Percentiles rank a stretch among this genome's conserved stretches.
These are phyloP conservation scores for Augiades crinisus DNA, from an alignment of 2,888 invertebrate species.

Conservation along the genomic window DNA sequence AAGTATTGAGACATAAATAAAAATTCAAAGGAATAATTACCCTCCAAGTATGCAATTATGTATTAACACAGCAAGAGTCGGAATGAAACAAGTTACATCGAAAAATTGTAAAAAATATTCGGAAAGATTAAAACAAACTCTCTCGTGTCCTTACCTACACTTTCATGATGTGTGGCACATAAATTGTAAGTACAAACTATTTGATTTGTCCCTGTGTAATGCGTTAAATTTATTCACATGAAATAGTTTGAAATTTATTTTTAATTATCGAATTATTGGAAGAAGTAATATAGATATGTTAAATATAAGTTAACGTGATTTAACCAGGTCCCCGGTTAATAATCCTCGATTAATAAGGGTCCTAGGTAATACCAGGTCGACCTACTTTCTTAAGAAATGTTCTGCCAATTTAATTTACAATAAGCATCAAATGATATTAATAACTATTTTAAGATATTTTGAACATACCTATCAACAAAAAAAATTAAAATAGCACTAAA, in stretches of 20 bases:
- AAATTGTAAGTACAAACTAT: conserved; percentile 16
- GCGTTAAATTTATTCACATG: conserved; percentile 1
- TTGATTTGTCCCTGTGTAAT: conserved; percentile 8
- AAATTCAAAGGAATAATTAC: conserved; percentile 21
- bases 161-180: not conserved
- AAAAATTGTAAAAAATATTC: conserved; percentile 5
- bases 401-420: too few relatives aligned
- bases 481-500: not conserved
- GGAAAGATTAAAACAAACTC: conserved; percentile 7
- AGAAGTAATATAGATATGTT: not conserved
- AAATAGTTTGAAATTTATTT: not conserved
- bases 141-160: not conserved
- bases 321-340: too few relatives aligned
- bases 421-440: too few relatives aligned
- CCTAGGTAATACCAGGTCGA: too few relatives aligned
- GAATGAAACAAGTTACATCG: conserved; percentile 36
- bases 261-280: not conserved
- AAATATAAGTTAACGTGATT: not conserved
- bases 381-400: too few relatives aligned
- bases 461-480: not conserved
- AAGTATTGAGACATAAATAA: conserved; percentile 31
- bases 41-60: conserved; percentile 13
- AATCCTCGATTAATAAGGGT: too few relatives aligned
- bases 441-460: too few relatives aligned
- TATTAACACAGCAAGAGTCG: conserved; percentile 30